Conservation (phyloP, 2,797 vertebrate genomes). For the Platalea minor region DNA sequence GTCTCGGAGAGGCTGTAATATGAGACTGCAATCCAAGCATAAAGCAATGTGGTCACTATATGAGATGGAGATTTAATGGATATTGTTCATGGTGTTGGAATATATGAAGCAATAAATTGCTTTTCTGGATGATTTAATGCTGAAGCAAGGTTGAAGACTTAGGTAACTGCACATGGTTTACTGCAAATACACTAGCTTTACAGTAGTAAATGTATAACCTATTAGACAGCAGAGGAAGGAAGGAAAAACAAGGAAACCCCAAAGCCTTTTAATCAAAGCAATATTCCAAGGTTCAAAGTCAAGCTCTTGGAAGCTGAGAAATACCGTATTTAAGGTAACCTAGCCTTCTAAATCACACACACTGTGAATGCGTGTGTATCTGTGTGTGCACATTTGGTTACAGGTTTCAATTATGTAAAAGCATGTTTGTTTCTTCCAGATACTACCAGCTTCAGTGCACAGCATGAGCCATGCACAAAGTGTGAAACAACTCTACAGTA, state of each 20-base stretch:
- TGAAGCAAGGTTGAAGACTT: slow-evolving; percentile 21
- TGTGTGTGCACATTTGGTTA: not conserved
- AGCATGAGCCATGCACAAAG: not conserved
- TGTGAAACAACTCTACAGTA: not conserved
- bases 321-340: not conserved
- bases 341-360: not conserved
- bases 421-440: not conserved
- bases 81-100: slow-evolving; percentile 49
- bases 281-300: not conserved
- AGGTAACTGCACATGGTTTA: slow-evolving; percentile 34
- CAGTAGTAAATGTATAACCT: slow-evolving; percentile 14
- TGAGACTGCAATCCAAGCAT: not conserved
- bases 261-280: slow-evolving; percentile 9
- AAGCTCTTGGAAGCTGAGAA: not conserved
- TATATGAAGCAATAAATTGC: slow-evolving; percentile 55
- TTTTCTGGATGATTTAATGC: slow-evolving; percentile 56
- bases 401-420: not conserved
- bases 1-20: not conserved
- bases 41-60: slow-evolving; percentile 6
- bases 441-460: not conserved
- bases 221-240: not conserved
- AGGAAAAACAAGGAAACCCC: not conserved
- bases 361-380: not conserved
- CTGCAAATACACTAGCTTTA: slow-evolving; percentile 39
- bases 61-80: slow-evolving; percentile 51